Evolutionary conservation across 2,113 vertebrate genomes (phyloP).

Genomic region (Physeter macrocephalus): DNA sequence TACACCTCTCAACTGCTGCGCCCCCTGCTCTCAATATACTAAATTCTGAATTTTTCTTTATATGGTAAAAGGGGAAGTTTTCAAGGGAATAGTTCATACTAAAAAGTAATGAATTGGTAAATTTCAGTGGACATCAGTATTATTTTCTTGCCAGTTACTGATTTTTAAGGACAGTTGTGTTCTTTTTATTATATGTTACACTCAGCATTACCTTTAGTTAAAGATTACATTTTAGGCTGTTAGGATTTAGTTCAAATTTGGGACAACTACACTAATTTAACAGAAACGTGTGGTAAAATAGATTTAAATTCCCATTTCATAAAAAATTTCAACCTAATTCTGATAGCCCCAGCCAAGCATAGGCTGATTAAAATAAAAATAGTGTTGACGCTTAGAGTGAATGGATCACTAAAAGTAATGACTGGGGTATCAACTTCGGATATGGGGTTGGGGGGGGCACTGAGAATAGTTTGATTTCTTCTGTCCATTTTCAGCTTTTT

Average conservation of each 20-base stretch:
- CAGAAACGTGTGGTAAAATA: constrained; percentile 14
- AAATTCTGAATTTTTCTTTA: background rate
- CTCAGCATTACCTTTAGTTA: background rate
- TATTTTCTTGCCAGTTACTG: background rate
- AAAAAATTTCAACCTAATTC: background rate
- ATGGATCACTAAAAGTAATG: background rate
- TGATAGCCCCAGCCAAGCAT: background rate
- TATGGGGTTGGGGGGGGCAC: background rate
- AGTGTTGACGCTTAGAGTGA: background rate
- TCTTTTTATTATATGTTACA: background rate
- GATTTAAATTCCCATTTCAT: background rate
- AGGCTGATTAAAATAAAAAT: constrained; percentile 19
- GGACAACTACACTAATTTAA: background rate
- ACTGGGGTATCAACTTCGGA: background rate
- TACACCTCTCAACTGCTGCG: background rate
- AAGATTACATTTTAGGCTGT: background rate
- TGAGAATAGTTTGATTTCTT: background rate
- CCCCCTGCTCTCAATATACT: background rate
- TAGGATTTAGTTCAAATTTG: background rate
- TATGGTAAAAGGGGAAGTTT: background rate
- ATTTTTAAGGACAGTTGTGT: background rate
- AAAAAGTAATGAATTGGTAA: background rate
- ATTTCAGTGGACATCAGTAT: background rate
- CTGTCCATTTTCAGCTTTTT: constrained; percentile 6
- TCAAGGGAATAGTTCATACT: background rate